Evolutionary conservation across 2,797 vertebrate species (phyloP), one percentile per base, ranked within the genome.

Genomic region (Oreortyx pictus): DNA sequence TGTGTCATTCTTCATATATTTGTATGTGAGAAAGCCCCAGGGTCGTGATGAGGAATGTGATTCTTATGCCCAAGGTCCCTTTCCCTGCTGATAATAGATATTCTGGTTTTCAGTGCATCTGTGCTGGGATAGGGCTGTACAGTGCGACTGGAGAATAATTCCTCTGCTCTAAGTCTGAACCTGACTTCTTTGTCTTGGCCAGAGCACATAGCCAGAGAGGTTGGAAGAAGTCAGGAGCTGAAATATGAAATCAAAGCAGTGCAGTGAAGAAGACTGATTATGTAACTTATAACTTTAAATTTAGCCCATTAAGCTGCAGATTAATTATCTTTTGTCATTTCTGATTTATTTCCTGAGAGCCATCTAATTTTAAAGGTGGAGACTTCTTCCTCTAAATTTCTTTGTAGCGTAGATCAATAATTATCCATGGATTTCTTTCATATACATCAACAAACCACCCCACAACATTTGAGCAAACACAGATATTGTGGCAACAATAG

Each of bases 401-500:
- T 20, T 83, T 39, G 54, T 46, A 65, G 65, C 59, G 37, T 54
- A 74, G 35, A 54, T 72, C 57, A 49, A 75, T 86, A 76, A 57
- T 60, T 71, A 79, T 46, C 27, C 16, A 76, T 65, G 60, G 86
- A 61, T 88, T 90, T 85, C 44, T 50, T 81, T 88, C 37, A 46
- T 37, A n/a, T 6, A 31, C 6, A 11, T 11, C 67, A 39, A 18
- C 52, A 31, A 31, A 54, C 29, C 52, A 31, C 29, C 9, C 29
- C 16, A 31, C 52, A 54, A 7, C 6, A 39, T 60, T 82, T 75
- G 52, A 83, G 14, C 27, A 75, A 71, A 23, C 2, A 3, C 19
- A 43, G 44, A 54, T 9, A 7, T 14, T 35, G 22, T 29, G 56
- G 11, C 37, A 82, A 29, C 15, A 68, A 25, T 39, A 75, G 20